Evolutionary conservation across 2,888 invertebrate genomes (phyloP).

Genomic region (Steinernema scapterisci): DNA sequence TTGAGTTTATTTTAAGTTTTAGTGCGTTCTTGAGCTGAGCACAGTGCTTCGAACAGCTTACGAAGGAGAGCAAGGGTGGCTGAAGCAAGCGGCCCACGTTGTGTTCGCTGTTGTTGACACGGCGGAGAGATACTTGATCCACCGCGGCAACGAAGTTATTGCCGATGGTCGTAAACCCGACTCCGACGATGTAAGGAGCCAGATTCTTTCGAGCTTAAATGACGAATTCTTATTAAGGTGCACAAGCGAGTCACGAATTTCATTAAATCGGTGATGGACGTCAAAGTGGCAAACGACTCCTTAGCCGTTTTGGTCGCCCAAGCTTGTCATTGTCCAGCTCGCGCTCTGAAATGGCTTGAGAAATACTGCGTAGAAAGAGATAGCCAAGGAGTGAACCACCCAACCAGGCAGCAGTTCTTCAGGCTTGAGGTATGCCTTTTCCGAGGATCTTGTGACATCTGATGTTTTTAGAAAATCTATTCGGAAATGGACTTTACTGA

Average conservation of each 20-base stretch:
- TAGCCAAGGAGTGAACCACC: background rate
- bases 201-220: no score
- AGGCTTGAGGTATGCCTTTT: slow-evolving; percentile 16
- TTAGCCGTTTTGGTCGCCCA: slow-evolving; percentile 31
- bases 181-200: background rate
- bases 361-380: slow-evolving; percentile 28
- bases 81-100: slow-evolving; percentile 28
- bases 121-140: slow-evolving; percentile 17
- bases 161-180: background rate
- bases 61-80: slow-evolving; percentile 28
- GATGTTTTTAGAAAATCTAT: slow-evolving; percentile 77
- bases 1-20: background rate
- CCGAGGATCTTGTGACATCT: background rate
- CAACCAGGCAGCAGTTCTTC: slow-evolving; percentile 19
- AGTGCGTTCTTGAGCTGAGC: slow-evolving; percentile 27
- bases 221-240: background rate
- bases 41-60: slow-evolving; percentile 12
- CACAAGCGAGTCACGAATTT: background rate
- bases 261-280: background rate
- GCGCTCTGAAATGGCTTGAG: slow-evolving; percentile 35
- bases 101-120: slow-evolving; percentile 33
- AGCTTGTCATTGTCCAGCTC: slow-evolving; percentile 28
- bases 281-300: background rate
- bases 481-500: slow-evolving; percentile 87
- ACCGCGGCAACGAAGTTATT: background rate